These are phyloP conservation scores for Acleris holmiana DNA, from an alignment of 2,888 invertebrate species.

Conservation along the genomic window DNA sequence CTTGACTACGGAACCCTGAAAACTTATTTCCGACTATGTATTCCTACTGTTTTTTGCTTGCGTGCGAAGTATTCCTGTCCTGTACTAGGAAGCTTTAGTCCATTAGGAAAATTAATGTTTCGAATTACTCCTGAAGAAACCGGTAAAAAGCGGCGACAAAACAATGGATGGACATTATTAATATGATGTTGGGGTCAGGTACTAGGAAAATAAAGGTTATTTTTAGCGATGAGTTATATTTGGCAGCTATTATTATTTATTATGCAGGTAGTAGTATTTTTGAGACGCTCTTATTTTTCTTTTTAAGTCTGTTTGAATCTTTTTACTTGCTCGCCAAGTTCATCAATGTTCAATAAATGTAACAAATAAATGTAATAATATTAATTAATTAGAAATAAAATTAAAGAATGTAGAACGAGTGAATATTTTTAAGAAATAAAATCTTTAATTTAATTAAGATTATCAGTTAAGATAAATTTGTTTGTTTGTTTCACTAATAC, in stretches of 20 bases:
- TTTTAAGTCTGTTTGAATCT: no score
- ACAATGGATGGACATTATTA: constrained; percentile 37
- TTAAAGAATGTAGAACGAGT: no score
- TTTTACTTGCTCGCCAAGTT: no score
- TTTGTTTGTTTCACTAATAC: no score
- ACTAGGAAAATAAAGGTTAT: constrained; percentile 12
- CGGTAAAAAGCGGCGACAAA: constrained; percentile 40
- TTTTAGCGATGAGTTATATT: constrained; percentile 24
- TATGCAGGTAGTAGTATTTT: background rate
- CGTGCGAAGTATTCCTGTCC: constrained; percentile 49
- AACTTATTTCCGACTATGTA: no score
- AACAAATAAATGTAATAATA: no score
- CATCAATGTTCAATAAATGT: no score
- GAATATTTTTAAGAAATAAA: no score
- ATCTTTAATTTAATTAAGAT: no score
- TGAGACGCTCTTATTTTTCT: background rate
- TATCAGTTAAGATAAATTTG: no score
- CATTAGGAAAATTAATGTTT: constrained; percentile 85
- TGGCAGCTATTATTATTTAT: constrained; percentile 1
- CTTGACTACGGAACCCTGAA: no score
- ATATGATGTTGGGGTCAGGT: constrained; percentile 26
- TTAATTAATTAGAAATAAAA: no score
- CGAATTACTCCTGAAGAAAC: constrained; percentile 65
- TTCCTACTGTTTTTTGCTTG: constrained; percentile 49
- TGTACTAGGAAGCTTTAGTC: constrained; percentile 73